Percentiles rank a stretch among this genome's conserved stretches.
phyloP scores from a whole-genome alignment of 1,140 invertebrate species.

The Ostrea edulis region DNA sequence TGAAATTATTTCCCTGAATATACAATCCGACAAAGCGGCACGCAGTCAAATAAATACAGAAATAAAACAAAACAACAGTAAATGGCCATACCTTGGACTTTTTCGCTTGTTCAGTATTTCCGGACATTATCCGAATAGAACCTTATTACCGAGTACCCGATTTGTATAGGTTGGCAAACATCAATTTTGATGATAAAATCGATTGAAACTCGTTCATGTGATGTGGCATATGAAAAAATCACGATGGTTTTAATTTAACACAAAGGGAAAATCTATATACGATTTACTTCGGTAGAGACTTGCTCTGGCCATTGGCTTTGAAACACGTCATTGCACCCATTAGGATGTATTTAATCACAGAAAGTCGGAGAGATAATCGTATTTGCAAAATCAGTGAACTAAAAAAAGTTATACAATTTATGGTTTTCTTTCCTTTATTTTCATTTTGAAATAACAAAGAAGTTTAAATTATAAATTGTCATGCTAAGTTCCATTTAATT shows the following conservation, averaged over 20 bases:
- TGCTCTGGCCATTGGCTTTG: background rate
- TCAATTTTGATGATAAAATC: slow-evolving; percentile 21
- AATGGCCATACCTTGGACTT: slow-evolving; percentile 26
- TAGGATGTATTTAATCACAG: background rate
- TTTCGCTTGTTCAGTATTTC: background rate
- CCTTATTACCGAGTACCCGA: background rate
- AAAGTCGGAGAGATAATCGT: background rate
- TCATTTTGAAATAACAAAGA: slow-evolving; percentile 5
- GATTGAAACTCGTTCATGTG: background rate
- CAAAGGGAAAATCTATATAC: slow-evolving; percentile 1
- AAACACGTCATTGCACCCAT: background rate
- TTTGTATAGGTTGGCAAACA: background rate
- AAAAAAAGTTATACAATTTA: background rate
- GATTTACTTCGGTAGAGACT: background rate
- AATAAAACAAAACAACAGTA: background rate
- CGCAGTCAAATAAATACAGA: no score
- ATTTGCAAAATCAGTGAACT: background rate
- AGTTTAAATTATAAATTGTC: background rate
- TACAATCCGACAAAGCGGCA: no score
- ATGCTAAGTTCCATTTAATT: background rate
- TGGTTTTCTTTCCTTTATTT: background rate
- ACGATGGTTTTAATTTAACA: slow-evolving; percentile 3
- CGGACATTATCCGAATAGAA: background rate
- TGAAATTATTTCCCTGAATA: no score
- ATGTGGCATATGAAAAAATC: background rate